phyloP scores from a whole-genome alignment of 2,113 vertebrate species.

The Corythornis madagascariensis region DNA sequence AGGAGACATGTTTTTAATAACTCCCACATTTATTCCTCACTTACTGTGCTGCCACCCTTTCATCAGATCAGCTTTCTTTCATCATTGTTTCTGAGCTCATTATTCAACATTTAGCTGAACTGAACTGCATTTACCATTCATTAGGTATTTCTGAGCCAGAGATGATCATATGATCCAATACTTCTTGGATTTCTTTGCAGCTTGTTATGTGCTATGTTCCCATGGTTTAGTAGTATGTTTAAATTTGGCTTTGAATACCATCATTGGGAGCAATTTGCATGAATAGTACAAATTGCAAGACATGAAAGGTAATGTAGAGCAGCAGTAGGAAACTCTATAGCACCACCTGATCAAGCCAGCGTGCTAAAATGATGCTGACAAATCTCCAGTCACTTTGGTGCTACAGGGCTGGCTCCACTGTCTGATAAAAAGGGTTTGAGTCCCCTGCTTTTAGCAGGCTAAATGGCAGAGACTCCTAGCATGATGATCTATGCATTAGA shows the following conservation, averaged over 20 bases:
- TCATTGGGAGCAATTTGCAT: conserved; percentile 27
- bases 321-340: conserved; percentile 22
- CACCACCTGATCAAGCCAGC: conserved; percentile 7
- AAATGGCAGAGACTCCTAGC: background rate
- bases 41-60: background rate
- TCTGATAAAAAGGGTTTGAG: background rate
- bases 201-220: conserved; percentile 9
- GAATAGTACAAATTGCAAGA: conserved; percentile 45
- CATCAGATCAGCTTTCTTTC: conserved; percentile 46
- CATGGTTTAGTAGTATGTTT: conserved; percentile 43
- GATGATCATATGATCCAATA: background rate
- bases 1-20: background rate
- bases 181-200: background rate
- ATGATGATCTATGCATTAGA: background rate
- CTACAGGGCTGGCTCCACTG: background rate
- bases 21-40: background rate
- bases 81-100: conserved; percentile 53
- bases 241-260: conserved; percentile 52
- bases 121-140: conserved; percentile 47
- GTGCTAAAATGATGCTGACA: background rate
- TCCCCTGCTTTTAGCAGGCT: background rate
- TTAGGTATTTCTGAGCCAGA: conserved; percentile 47
- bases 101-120: conserved; percentile 61
- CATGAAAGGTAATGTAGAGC: conserved; percentile 4
- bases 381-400: background rate